Evolutionary conservation across 1,140 invertebrate genomes (phyloP).

Genomic region (Hycleus cichorii): DNA sequence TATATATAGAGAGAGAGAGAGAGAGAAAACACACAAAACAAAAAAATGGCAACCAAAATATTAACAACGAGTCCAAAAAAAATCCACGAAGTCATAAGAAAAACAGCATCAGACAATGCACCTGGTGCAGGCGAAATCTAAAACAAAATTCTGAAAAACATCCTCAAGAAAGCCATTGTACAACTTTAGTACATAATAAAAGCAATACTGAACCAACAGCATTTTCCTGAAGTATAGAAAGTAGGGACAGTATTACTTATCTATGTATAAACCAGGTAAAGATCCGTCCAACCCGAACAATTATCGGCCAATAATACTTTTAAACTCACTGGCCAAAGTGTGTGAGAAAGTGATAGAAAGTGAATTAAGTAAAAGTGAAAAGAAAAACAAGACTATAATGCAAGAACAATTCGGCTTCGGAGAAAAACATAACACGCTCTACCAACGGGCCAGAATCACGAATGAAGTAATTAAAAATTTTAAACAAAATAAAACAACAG

Average conservation of each 20-base stretch:
- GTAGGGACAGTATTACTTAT: neutral
- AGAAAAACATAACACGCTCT: no score
- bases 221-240: slow-evolving; percentile 1
- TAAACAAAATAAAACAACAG: neutral
- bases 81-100: neutral
- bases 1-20: no score
- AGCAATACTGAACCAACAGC: neutral
- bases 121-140: neutral
- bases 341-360: neutral
- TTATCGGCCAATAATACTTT: slow-evolving; percentile 8
- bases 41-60: no score
- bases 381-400: no score
- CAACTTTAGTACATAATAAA: neutral
- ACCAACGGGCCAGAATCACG: no score
- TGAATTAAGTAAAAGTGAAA: no score
- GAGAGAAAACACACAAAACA: no score
- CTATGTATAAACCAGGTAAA: neutral
- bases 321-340: neutral
- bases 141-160: neutral
- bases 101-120: neutral
- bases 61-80: no score
- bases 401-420: no score
- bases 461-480: neutral
- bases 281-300: neutral
- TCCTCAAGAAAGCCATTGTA: neutral